Evolutionary conservation across 2,113 vertebrate genomes (phyloP), one percentile per base, ranked within the genome.

Genomic region (Ivindomyrus marchei): DNA sequence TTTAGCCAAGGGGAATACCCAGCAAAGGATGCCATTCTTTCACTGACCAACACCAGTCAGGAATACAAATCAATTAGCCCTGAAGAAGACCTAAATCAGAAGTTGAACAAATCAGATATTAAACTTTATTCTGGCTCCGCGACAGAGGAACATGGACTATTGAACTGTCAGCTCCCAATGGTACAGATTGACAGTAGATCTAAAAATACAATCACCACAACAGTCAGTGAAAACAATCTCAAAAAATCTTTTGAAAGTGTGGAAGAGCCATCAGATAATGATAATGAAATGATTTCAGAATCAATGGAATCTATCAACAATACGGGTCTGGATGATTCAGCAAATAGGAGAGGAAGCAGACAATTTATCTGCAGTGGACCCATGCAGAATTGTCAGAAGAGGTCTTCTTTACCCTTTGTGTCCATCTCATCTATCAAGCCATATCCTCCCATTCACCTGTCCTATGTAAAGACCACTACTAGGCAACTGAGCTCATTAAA

Each of bases 401-500:
- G 92, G 52, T 90, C 92, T 0, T 94, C 93, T 27, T 93, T 92
- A 62, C 91, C 95, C 0, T 93, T 92, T 4, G 96, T 95, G 92
- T 70, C 62, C 62, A 13, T 70, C 10, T 31, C 62, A 31, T 70
- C 62, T 70, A 70, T 70, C 10, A 98, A 97, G 92, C 94, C 97
- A 39, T 98, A 98, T 90, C 96, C 96, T 19, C 95, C 96, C 42
- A 96, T 97, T 92, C 96, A 97, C 42, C 96, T 98, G 1, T 97
- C 97, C 66, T 99, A 99, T 87, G 96, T 99, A 90, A 98, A 97
- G 95, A 99, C 98, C 87, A 99, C 98, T 91, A 98, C 97, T n/a
- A 95, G 98, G 91, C 98, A 99, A 93, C 95, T 98, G 91, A 98
- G 96, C 90, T 98, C 97, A 88, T 97, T 97, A 13, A 95, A 95